A percentile compares a stretch with the other conserved stretches of the same genome.
Conservation (phyloP, 2,797 vertebrate genomes). For the Hapalemur alaotrensis region DNA sequence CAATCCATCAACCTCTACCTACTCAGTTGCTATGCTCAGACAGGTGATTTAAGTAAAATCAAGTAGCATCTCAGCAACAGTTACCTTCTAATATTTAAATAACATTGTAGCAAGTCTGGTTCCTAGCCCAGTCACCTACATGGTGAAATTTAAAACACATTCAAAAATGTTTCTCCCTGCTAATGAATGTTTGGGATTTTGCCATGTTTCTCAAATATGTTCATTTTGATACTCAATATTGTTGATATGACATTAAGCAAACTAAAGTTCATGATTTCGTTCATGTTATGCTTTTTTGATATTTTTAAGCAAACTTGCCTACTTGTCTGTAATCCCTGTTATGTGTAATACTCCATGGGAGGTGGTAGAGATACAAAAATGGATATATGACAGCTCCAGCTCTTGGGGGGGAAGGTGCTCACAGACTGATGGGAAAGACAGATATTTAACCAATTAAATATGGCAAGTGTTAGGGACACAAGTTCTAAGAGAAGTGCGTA, state of each 20-base stretch:
- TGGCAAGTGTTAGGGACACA: not conserved
- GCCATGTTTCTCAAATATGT: not conserved
- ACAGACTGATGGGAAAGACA: not conserved
- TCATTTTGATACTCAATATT: not conserved
- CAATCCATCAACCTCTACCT: constrained; percentile 63
- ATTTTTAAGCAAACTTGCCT: not conserved
- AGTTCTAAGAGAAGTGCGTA: accelerated
- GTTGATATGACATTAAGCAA: not conserved
- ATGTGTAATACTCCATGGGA: not conserved
- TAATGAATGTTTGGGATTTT: not conserved
- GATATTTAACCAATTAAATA: not conserved
- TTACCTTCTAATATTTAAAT: not conserved
- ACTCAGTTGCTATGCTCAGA: not conserved
- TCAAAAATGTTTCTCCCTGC: not conserved
- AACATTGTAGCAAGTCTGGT: not conserved
- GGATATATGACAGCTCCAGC: not conserved
- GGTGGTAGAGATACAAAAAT: not conserved
- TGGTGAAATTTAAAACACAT: not conserved
- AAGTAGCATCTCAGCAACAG: not conserved
- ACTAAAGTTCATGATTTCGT: not conserved
- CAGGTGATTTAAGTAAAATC: constrained; percentile 60
- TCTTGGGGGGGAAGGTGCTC: not conserved
- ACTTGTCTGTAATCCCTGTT: not conserved
- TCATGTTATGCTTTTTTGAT: not conserved
- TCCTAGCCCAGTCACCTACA: not conserved